Evolutionary conservation across 2,888 invertebrate species (phyloP), one percentile per base, ranked within the genome.

Genomic region (Aphidius colemani): DNA sequence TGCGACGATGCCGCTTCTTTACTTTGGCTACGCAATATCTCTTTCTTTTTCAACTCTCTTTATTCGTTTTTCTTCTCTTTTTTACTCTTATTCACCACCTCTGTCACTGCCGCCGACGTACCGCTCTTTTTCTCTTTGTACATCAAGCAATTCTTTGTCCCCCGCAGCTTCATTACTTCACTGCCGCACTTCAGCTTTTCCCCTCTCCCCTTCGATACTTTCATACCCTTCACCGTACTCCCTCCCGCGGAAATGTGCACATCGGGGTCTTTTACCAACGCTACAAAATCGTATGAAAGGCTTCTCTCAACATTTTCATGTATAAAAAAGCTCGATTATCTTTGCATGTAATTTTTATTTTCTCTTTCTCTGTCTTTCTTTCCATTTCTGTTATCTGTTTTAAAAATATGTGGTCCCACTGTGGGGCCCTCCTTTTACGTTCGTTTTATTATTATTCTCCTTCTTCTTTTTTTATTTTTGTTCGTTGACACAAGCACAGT

Each of bases 1-100:
- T 75, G 77, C 76, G 70, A 69, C 73, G 77, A 76, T 77, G 76
- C 77, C 75, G 74, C 76, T 76, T 76, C 73, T 68, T 72, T 59
- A 66, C 66, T n/a, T n/a, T n/a, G n/a, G 64, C 68, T 68, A 64
- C 63, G 66, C 66, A 65, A 63, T 43, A 63, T 57, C 59, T 51
- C 44, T 41, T 44, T 64, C 66, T 63, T 64, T 63, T 65, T 66
- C 67, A 61, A 48, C 46, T 30, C 4, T 30, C 30, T 30, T 30
- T 30, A 46, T 11, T 46, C 7, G 3, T 11, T 48, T 48, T 11
- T 48, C 48, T 48, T 48, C 48, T 48, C 48, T 48, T 48, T 48
- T 44, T 7, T 9, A 13, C 44, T 57, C 44, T 43, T 8, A 3
- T 44, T 18, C 13, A 18, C 13, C 13, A 18, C 13, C 13, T 1